A percentile compares a stretch with the other conserved stretches of the same genome.
Evolutionary conservation across 2,888 invertebrate genomes (phyloP).

Genomic region (Micoletzkya japonica): DNA sequence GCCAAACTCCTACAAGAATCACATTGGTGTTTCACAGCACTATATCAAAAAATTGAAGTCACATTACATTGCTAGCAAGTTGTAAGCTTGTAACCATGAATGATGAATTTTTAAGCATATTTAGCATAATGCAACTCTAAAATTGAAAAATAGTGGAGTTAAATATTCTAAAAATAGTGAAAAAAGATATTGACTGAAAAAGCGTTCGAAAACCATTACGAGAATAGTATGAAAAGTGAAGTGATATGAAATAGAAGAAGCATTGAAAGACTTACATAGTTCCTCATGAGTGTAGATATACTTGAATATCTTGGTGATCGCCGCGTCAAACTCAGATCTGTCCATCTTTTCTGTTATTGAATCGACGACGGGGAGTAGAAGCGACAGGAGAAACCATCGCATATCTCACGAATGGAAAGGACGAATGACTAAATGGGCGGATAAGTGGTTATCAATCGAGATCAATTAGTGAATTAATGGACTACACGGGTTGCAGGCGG

Average conservation of each 20-base stretch:
- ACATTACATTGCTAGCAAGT: too few species aligned
- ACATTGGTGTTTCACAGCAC: too few species aligned
- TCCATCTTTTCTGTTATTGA: neutral
- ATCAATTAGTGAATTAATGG: slow-evolving; percentile 18
- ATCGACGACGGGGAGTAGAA: neutral
- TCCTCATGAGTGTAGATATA: slow-evolving; percentile 27
- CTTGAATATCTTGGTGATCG: slow-evolving; percentile 12
- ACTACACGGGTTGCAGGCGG: neutral
- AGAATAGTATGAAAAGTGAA: neutral
- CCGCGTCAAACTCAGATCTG: slow-evolving; percentile 3
- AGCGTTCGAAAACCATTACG: too few species aligned
- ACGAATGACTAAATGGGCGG: neutral
- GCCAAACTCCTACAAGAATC: too few species aligned
- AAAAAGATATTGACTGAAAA: too few species aligned
- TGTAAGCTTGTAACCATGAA: too few species aligned
- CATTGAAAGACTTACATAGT: slow-evolving; percentile 20
- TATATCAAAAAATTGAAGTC: too few species aligned
- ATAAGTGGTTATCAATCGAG: slow-evolving; percentile 25
- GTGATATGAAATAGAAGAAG: too few species aligned
- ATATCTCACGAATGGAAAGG: slow-evolving; percentile 11
- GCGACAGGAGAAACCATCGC: slow-evolving; percentile 1
- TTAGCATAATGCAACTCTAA: too few species aligned
- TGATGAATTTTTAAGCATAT: too few species aligned
- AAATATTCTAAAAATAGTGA: too few species aligned
- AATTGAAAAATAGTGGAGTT: too few species aligned